Base-by-base conservation (phyloP, 2,113 vertebrate genomes). In the Hystrix cristata region DNA sequence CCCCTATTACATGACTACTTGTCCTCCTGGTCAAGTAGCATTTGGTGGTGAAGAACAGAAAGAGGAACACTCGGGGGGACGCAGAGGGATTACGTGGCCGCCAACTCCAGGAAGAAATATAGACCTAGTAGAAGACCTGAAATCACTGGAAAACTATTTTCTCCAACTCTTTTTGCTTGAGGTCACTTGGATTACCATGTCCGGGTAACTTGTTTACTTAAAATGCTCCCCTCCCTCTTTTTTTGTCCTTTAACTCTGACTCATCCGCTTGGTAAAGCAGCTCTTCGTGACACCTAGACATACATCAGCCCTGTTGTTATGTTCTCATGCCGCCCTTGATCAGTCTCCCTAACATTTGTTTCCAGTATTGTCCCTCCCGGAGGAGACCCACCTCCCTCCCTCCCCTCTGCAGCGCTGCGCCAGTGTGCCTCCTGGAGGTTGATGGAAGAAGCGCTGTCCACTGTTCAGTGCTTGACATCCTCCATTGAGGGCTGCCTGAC, bases 251-350 rank as follows among this genome's bases (percentile, higher is more conserved):
- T 59, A 16, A 38, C 25, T 51, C 25, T 51, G 16, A 31, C 6
- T 76, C 69, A 38, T 46, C 34, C 18, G 21, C 60, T 85, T 60
- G 12, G 64, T 2, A 13, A 16, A 82, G 15, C n/a, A 46, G 46
- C 19, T 80, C 38, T 69, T 16, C 19, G 7, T 11, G 55, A 11
- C 11, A 15, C 46, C 48, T 29, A 46, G 11, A 23, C 62, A 57
- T 31, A 25, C 12, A 15, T 11, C 23, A 34, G 14, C 7, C 31
- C 9, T 1, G 1, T 16, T 34, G 1, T 3, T 3, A 0, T 76
- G 51, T 59, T 13, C 69, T 69, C 78, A 57, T 43, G 4, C 1
- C 18, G 5, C 4, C 59, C n/a, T 0, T 15, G 6, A 7, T 53
- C 53, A 10, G 34, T 29, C 11, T 60, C 53, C 38, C n/a, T 48